Percentiles rank a stretch among this genome's conserved stretches.
Evolutionary conservation across 2,797 vertebrate genomes (phyloP).

Genomic region (Margarornis squamiger): DNA sequence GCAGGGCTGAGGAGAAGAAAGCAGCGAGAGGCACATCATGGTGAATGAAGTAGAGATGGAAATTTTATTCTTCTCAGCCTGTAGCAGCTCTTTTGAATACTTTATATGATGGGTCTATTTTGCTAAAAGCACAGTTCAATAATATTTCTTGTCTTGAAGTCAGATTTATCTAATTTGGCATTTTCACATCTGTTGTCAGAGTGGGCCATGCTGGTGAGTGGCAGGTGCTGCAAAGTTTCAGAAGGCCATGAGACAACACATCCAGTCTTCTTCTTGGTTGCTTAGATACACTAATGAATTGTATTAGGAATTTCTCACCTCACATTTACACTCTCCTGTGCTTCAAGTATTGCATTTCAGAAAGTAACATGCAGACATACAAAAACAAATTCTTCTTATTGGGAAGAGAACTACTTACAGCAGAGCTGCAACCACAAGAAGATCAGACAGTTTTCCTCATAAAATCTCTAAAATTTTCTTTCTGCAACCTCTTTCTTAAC

Average conservation of each 20-base stretch:
- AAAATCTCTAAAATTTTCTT: background rate
- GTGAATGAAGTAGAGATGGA: conserved; percentile 7
- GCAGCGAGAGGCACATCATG: background rate
- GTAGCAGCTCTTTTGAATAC: background rate
- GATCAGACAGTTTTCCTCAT: background rate
- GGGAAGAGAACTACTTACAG: background rate
- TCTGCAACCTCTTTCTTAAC: background rate
- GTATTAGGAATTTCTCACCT: conserved; percentile 38
- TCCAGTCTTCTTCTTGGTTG: conserved; percentile 7
- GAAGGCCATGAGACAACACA: conserved; percentile 34
- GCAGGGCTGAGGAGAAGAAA: conserved; percentile 26
- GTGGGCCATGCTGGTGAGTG: background rate
- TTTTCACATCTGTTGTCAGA: background rate
- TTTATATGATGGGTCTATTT: background rate
- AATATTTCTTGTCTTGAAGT: background rate
- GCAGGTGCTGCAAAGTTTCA: conserved; percentile 46
- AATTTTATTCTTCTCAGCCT: conserved; percentile 7
- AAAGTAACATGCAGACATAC: background rate
- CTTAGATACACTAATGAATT: conserved; percentile 41
- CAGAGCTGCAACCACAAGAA: background rate
- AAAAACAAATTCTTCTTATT: background rate
- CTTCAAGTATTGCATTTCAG: background rate
- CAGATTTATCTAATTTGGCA: background rate
- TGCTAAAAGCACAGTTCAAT: background rate
- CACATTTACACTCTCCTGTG: background rate